Evolutionary conservation across 2,888 invertebrate genomes (phyloP).

Genomic region (Eupithecia pulchellata): DNA sequence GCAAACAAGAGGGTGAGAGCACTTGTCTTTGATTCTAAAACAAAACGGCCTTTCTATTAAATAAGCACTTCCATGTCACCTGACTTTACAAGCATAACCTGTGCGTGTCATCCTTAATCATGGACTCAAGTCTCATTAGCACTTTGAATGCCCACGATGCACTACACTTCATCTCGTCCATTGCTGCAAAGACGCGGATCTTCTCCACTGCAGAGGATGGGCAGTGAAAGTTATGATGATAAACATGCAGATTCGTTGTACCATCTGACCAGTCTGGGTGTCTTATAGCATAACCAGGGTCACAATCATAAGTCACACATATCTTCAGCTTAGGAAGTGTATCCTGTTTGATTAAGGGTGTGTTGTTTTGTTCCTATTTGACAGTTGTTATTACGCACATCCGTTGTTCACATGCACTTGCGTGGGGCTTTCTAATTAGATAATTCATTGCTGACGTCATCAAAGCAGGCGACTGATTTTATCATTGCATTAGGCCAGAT

Average conservation of each 20-base stretch:
- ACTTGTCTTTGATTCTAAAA: not conserved
- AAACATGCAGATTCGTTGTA: not conserved
- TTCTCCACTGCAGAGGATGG: not conserved
- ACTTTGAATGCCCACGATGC: not conserved
- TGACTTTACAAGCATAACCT: not conserved
- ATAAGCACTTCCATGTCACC: not conserved
- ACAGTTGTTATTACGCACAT: conserved; percentile 72
- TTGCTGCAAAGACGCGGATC: not conserved
- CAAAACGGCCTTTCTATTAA: not conserved
- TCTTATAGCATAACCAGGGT: not conserved
- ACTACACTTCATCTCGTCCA: not conserved
- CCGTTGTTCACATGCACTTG: conserved; percentile 73
- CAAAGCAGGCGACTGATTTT: conserved; percentile 47
- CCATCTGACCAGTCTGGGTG: not conserved
- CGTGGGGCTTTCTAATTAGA: conserved; percentile 73
- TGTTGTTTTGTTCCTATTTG: conserved; percentile 51
- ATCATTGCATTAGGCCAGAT: conserved; percentile 1
- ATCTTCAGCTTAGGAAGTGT: conserved; percentile 25
- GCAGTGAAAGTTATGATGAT: not conserved
- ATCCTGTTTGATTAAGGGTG: conserved; percentile 44
- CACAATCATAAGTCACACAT: conserved; percentile 8
- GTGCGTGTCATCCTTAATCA: not conserved
- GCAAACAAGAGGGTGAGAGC: not conserved
- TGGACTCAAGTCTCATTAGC: not conserved
- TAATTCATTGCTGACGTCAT: conserved; percentile 63